These are phyloP conservation scores for Chaitophorus viminalis DNA, from an alignment of 2,888 invertebrate species.

Conservation along the genomic window DNA sequence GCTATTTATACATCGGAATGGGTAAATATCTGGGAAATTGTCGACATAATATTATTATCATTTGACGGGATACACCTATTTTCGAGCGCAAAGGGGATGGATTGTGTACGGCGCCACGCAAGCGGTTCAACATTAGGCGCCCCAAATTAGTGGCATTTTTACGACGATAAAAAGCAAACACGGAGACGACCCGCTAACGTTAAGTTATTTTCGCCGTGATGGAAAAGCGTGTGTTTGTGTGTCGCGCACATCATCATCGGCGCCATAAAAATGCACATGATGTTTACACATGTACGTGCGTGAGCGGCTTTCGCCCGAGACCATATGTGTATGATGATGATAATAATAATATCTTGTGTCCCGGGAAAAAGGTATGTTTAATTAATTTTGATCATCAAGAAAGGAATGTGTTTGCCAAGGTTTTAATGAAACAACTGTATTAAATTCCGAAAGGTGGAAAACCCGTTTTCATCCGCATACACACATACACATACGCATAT, in stretches of 20 bases:
- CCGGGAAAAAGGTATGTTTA: conserved; percentile 61
- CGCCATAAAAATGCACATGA: conserved; percentile 42
- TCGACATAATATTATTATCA: conserved; percentile 14
- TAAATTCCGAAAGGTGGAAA: conserved; percentile 61
- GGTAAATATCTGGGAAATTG: conserved; percentile 28
- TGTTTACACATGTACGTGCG: not conserved
- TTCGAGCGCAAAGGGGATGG: not conserved
- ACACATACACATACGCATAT: not conserved
- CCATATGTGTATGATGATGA: conserved; percentile 26
- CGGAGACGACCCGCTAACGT: not conserved
- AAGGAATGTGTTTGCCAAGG: conserved; percentile 62
- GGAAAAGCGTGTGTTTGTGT: not conserved
- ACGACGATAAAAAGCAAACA: conserved; percentile 62
- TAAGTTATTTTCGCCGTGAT: conserved; percentile 43
- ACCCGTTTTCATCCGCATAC: conserved; percentile 44
- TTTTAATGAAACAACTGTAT: conserved; percentile 62
- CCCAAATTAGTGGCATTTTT: conserved; percentile 56
- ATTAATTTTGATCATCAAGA: conserved; percentile 62
- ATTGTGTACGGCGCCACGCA: conserved; percentile 23
- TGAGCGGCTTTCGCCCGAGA: not conserved
- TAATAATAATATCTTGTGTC: conserved; percentile 60
- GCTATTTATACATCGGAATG: conserved; percentile 27
- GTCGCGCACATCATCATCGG: conserved; percentile 7
- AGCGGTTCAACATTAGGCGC: conserved; percentile 6
- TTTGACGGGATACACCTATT: not conserved